Conservation (phyloP, 2,888 invertebrate genomes). For the Merodon equestris region DNA sequence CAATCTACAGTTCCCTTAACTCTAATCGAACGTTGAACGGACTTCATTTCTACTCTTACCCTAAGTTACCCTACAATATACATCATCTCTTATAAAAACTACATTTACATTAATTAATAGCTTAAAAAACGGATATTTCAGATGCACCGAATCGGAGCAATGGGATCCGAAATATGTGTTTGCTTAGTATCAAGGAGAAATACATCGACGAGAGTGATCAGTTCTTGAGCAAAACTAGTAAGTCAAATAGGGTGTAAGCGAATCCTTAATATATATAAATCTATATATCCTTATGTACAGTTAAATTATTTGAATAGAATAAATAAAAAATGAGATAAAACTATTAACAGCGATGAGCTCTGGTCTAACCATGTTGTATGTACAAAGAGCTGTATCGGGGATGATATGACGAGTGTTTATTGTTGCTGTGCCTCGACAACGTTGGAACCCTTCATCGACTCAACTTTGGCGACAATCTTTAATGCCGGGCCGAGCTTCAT, state of each 20-base stretch:
- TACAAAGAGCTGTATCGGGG: constrained; percentile 32
- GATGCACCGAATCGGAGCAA: no score
- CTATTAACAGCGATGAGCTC: constrained; percentile 23
- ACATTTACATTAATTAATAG: constrained; percentile 4
- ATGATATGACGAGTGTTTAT: constrained; percentile 7
- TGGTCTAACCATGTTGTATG: constrained; percentile 11
- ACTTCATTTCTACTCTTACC: constrained; percentile 9
- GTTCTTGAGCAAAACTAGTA: constrained; percentile 53
- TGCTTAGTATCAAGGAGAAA: constrained; percentile 10
- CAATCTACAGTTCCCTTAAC: constrained; percentile 20
- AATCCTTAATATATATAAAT: not conserved
- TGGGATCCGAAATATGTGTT: constrained; percentile 11
- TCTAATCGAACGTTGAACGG: constrained; percentile 30
- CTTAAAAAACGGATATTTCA: no score
- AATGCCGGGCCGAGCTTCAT: constrained; percentile 98
- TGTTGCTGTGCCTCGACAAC: constrained; percentile 64
- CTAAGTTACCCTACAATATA: constrained; percentile 38
- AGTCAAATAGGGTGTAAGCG: no score
- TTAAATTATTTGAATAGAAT: constrained; percentile 36
- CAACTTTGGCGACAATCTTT: constrained; percentile 96
- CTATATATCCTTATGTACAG: constrained; percentile 40
- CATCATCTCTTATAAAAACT: constrained; percentile 63
- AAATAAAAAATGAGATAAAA: constrained; percentile 43
- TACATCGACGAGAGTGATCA: constrained; percentile 45
- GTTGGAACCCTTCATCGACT: constrained; percentile 82